Evolutionary conservation across 2,113 vertebrate species (phyloP), one percentile per base, ranked within the genome.

Genomic region (Falcunculus frontatus): DNA sequence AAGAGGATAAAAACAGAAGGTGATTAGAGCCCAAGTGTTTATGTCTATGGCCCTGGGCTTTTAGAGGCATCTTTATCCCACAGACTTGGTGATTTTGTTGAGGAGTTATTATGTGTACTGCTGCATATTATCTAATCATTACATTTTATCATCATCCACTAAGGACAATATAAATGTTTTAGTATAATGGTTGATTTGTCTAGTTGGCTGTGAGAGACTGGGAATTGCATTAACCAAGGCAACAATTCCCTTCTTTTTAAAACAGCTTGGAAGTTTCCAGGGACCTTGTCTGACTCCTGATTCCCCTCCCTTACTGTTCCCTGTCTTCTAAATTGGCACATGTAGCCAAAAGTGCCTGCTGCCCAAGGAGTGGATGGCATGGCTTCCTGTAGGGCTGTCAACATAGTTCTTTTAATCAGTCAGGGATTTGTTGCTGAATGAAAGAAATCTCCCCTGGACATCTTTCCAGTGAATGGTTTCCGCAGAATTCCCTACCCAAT

Each of bases 381-480:
- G 49, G 91, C 87, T 91, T 94, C 87, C 91, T 94, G 65, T 72
- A 0, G 6, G 60, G 60, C 73, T 92, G 69, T 89, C 91, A 95
- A 23, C 65, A 35, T 16, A 53, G 37, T 69, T 95, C 93, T 89
- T 94, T 89, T 82, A 73, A 84, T 95, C 57, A 84, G 41, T 57
- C 57, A 69, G 74, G 93, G 87, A 85, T 94, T 97, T 95, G 87
- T 53, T 76, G 46, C 49, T 79, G 81, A 82, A 91, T 94, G 91
- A 91, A 96, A 93, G 81, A 64, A 69, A 60, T 79, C 84, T 95
- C 73, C 53, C 57, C 47, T 6, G 5, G 82, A 94, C 67, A 57
- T 87, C 70, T 82, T 95, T 77, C 57, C 79, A 85, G 70, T 87
- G 89, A 95, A 87, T 79, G 70, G 65, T 82, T 74, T 89, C 60